Conservation (phyloP, 2,113 vertebrate genomes). For the Podiceps cristatus region DNA sequence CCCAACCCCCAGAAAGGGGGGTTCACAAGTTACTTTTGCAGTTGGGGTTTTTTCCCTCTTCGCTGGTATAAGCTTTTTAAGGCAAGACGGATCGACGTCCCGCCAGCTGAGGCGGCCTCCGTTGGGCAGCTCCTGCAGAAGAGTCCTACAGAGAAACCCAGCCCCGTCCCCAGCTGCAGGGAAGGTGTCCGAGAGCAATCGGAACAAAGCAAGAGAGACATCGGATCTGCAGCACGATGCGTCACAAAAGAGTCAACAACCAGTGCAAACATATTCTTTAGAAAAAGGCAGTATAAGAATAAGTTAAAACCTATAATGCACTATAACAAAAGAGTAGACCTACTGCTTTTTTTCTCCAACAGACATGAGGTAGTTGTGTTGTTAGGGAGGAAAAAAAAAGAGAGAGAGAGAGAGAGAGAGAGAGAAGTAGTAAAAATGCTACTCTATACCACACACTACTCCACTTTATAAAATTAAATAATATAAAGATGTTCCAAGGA, state of each 20-base stretch:
- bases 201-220: conserved; percentile 3
- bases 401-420: conserved; percentile 9
- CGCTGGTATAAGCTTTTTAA: background rate
- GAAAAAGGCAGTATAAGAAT: conserved; percentile 68
- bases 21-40: background rate
- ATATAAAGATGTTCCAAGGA: conserved; percentile 68
- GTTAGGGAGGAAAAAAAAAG: conserved; percentile 64
- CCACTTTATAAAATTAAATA: conserved; percentile 74
- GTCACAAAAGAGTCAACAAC: conserved; percentile 36
- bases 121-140: background rate
- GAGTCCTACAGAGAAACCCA: background rate
- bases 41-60: background rate
- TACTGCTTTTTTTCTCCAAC: conserved; percentile 66
- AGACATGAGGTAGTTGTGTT: conserved; percentile 85
- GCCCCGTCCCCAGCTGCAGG: background rate
- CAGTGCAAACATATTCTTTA: conserved; percentile 69
- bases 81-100: background rate
- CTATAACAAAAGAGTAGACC: conserved; percentile 24
- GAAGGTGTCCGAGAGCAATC: background rate
- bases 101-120: background rate
- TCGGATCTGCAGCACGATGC: background rate
- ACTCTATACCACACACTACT: conserved; percentile 76
- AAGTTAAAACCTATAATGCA: conserved; percentile 52
- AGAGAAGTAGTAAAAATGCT: conserved; percentile 70
- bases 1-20: too few relatives aligned